Evolutionary conservation across 2,797 vertebrate species (phyloP), one percentile per base, ranked within the genome.

Genomic region (Melanotaenia nigrans): DNA sequence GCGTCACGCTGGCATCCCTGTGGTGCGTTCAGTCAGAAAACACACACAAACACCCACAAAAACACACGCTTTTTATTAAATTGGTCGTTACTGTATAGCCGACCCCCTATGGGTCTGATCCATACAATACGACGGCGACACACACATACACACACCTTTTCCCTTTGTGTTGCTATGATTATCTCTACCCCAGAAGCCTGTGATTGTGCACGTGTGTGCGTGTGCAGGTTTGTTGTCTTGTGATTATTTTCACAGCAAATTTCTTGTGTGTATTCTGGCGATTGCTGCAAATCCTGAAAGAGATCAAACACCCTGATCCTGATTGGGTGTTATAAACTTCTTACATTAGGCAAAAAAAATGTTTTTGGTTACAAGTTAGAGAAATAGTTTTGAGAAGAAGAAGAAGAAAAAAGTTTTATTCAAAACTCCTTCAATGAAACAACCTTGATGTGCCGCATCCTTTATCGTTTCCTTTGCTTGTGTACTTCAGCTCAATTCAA

Each of bases 81-180:
- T 90, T 92, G 91, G 81, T 89, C 74, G 71, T 91, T 90, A 91
- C 88, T 91, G 88, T 90, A 83, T 84, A 63, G 86, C 79, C 82
- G 59, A 66, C 89, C 88, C 82, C 89, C 90, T 82, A 85, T 82
- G 83, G 88, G 87, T 85, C 64, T 67, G 80, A 90, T 87, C 91
- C 78, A 90, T 88, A 89, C 75, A 81, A 73, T 71, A 32, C 30
- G 67, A 85, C 81, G 75, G 61, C 71, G 61, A 80, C 83, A 68
- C 77, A 71, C 79, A 73, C 68, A 28, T 28, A 74, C 79, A 73
- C 68, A 77, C 74, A 77, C 49, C 58, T 58, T 13, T 81, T 83
- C 73, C 89, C 86, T 85, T 72, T 63, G 55, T 71, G 71, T 81
- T 74, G 80, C 77, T 77, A 75, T 89, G 90, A 86, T 89, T 88